A percentile compares a stretch with the other conserved stretches of the same genome.
Conservation (phyloP, 1,140 invertebrate genomes). For the Drosophila tsacasi region DNA sequence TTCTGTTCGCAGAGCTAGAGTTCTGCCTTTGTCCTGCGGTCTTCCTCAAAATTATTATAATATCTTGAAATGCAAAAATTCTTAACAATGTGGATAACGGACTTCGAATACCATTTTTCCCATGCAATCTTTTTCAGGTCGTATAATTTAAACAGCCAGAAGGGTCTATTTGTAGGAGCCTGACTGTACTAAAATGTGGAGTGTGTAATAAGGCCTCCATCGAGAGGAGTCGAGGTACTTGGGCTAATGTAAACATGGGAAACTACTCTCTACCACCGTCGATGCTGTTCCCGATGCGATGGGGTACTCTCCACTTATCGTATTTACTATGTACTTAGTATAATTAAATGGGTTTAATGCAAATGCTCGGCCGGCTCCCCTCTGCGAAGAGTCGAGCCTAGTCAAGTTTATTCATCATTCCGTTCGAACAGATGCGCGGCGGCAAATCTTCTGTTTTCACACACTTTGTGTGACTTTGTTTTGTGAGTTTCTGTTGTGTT, state of each 20-base stretch:
- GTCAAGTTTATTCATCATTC: constrained; percentile 66
- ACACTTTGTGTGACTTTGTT: constrained; percentile 42
- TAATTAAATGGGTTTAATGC: constrained; percentile 82
- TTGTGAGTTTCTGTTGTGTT: constrained; percentile 46
- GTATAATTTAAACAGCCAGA: neutral
- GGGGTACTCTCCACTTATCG: constrained; percentile 49
- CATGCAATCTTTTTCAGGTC: neutral
- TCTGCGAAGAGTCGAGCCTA: neutral
- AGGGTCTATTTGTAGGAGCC: neutral
- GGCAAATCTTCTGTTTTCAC: constrained; percentile 37
- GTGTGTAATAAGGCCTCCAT: constrained; percentile 51
- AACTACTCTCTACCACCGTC: constrained; percentile 32
- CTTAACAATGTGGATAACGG: no score
- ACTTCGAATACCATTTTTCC: neutral
- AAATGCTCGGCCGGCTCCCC: constrained; percentile 47
- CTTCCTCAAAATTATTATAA: no score
- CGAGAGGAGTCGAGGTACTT: constrained; percentile 40
- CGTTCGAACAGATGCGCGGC: constrained; percentile 40
- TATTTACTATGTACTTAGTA: constrained; percentile 84
- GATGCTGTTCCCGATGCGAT: constrained; percentile 20
- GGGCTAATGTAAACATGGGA: constrained; percentile 55
- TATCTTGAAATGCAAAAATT: no score
- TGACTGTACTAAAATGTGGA: constrained; percentile 25
- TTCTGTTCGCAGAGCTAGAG: neutral
- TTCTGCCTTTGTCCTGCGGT: neutral